phyloP scores from a whole-genome alignment of 2,113 vertebrate genomes.

The Sciurus niger region DNA sequence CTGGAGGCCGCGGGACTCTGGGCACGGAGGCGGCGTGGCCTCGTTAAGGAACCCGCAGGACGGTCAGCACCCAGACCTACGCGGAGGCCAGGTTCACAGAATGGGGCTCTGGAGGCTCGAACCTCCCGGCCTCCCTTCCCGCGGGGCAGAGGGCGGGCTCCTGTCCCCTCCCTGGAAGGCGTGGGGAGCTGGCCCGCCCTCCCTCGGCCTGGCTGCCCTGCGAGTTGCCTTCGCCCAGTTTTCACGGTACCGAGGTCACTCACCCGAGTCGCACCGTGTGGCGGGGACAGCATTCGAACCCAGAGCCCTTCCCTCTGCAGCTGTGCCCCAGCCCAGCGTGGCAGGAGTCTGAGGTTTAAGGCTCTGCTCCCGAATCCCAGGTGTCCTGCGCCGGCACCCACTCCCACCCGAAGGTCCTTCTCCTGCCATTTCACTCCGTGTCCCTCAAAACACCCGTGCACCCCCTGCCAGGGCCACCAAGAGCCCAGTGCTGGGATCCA shows the following conservation, averaged over 20 bases:
- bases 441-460: background rate
- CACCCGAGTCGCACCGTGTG: background rate
- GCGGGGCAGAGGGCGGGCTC: background rate
- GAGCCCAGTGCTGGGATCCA: background rate
- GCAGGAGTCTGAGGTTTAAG: background rate
- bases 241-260: background rate
- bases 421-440: rapidly evolving
- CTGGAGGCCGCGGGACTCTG: no score
- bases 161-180: background rate
- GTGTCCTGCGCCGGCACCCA: rapidly evolving
- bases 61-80: slow-evolving; percentile 40
- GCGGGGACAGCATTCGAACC: background rate
- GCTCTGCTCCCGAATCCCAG: background rate
- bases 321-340: no score
- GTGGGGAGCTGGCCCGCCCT: background rate
- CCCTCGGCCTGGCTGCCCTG: no score
- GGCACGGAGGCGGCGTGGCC: background rate
- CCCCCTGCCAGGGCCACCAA: background rate
- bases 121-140: background rate
- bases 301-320: no score
- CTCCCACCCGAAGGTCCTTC: background rate
- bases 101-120: background rate
- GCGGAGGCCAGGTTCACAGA: slow-evolving; percentile 23
- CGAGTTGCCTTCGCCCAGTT: no score
- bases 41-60: slow-evolving; percentile 9